These are phyloP conservation scores for Hyles vespertilio DNA, from an alignment of 1,140 invertebrate species.

Conservation along the genomic window DNA sequence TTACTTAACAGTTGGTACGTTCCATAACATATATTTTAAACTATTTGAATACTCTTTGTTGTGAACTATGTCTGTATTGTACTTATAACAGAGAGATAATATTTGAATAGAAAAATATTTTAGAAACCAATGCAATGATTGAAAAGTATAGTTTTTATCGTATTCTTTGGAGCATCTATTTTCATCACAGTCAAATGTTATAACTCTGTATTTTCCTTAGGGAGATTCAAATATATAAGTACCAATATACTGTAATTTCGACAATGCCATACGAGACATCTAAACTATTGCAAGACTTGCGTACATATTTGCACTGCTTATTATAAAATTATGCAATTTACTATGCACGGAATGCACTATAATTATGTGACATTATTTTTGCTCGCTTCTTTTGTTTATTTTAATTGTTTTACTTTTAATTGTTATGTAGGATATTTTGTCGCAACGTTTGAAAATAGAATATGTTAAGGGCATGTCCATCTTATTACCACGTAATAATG, in stretches of 20 bases:
- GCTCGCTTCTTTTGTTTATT: conserved; percentile 40
- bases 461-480: too few relatives aligned
- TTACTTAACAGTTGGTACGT: too few relatives aligned
- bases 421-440: conserved; percentile 1
- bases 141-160: too few relatives aligned
- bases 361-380: conserved; percentile 48
- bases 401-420: conserved; percentile 32
- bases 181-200: too few relatives aligned
- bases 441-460: not conserved
- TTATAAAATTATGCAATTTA: conserved; percentile 46
- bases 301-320: conserved; percentile 67
- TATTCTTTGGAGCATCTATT: too few relatives aligned
- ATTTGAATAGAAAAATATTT: not conserved
- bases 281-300: conserved; percentile 13
- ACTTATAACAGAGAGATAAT: not conserved
- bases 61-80: not conserved
- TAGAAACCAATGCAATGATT: too few relatives aligned
- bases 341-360: conserved; percentile 61
- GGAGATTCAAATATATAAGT: not conserved
- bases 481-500: too few relatives aligned
- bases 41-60: not conserved
- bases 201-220: not conserved
- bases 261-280: conserved; percentile 11
- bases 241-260: conserved; percentile 12
- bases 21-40: too few relatives aligned